Conservation (phyloP, 1,140 invertebrate genomes). For the Pseudomyrmex sp. region DNA sequence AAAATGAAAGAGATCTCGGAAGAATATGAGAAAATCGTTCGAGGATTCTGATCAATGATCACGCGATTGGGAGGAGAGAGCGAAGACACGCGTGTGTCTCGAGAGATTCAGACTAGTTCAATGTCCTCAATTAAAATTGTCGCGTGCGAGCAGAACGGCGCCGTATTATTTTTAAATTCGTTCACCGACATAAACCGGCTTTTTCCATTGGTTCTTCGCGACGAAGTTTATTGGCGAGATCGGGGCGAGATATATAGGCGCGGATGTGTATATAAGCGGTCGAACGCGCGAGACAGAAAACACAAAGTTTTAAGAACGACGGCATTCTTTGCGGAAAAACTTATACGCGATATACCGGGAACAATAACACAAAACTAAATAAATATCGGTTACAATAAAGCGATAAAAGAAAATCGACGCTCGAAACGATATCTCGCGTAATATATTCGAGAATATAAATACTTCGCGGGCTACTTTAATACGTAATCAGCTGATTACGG, state of each 20-base stretch:
- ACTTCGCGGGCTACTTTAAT: not conserved
- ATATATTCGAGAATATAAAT: no score
- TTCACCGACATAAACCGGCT: slow-evolving; percentile 19
- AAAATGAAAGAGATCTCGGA: not conserved
- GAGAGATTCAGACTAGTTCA: slow-evolving; percentile 19
- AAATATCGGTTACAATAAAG: no score
- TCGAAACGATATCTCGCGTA: no score
- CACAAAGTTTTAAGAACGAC: no score
- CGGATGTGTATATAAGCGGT: not conserved
- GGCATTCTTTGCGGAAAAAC: no score
- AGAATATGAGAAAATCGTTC: not conserved
- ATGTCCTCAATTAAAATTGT: slow-evolving; percentile 45
- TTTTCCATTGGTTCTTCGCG: slow-evolving; percentile 1
- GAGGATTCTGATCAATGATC: not conserved
- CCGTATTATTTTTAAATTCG: slow-evolving; percentile 65
- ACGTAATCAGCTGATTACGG: not conserved
- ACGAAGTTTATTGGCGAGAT: not conserved
- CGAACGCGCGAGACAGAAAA: not conserved
- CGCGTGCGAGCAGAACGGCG: not conserved
- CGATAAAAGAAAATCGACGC: no score
- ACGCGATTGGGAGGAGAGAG: not conserved
- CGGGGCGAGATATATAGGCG: slow-evolving; percentile 4
- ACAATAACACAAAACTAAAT: no score
- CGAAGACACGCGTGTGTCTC: not conserved
- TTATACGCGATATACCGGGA: no score